Percentiles rank a stretch among this genome's conserved stretches.
Evolutionary conservation across 2,113 vertebrate species (phyloP).

Genomic region (Chunga burmeisteri): DNA sequence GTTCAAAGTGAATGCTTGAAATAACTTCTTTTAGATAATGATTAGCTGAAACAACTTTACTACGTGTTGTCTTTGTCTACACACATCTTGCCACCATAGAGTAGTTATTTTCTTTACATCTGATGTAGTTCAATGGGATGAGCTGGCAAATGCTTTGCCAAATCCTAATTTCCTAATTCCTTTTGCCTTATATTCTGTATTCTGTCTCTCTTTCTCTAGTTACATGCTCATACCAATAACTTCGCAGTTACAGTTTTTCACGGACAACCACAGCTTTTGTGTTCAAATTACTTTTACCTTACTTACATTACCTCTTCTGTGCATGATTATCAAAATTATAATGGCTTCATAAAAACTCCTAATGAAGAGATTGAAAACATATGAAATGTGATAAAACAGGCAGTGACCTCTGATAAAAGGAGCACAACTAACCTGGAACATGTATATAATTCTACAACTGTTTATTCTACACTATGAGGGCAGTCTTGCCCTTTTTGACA

Average conservation of each 20-base stretch:
- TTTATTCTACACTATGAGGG: neutral
- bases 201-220: neutral
- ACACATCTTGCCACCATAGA: neutral
- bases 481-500: neutral
- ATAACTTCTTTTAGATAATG: neutral
- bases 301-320: neutral
- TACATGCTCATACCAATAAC: neutral
- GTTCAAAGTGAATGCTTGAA: neutral
- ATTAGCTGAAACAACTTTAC: neutral
- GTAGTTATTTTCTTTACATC: neutral
- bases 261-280: neutral
- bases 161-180: neutral
- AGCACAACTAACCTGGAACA: neutral
- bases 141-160: neutral
- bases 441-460: neutral
- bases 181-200: neutral
- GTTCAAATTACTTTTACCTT: neutral
- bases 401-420: neutral
- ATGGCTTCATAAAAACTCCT: neutral
- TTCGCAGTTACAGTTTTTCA: slow-evolving; percentile 33
- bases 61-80: neutral
- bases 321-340: neutral
- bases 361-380: neutral
- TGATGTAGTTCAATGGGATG: neutral
- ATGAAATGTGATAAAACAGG: neutral